Base-by-base conservation (phyloP, 2,888 invertebrate species). In the Conops quadrifasciatus region DNA sequence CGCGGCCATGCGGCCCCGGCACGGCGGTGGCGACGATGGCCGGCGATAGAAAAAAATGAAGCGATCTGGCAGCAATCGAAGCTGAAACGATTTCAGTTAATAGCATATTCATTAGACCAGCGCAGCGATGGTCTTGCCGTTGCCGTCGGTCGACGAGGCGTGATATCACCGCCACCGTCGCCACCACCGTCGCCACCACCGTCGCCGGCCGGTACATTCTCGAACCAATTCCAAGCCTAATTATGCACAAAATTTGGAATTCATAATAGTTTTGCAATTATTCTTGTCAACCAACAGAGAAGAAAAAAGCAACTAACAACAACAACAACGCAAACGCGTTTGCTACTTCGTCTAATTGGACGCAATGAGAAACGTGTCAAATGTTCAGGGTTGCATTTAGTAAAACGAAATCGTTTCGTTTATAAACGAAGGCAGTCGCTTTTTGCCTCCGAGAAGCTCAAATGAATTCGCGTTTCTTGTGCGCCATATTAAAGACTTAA, bases 61-160 rank as follows among this genome's bases (percentile, higher is more conserved):
- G 24, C 49, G 59, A 60, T 67, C 58, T 51, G 60, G 51, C 60
- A 60, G 68, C 51, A 68, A 68, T 68, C 60, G 68, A 47, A 68
- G 68, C 68, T 36, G 36, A 36, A 36, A 36, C 36, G 36, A 36
- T 68, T 68, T 68, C 26, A 68, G 21, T 68, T 68, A 68, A 68
- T 68, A 21, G 62, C 68, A 24, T 43, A 62, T 68, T 68, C 68
- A 68, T 68, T 68, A 68, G 62, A 68, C 60, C 51, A 62, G 30
- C n/a, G 24, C 24, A 19, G 56, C 66, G 45, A 36, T 43, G 13
- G 21, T 21, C 43, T 43, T n/a, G 30, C 15, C 43, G 21, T n/a
- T 36, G 21, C 15, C 21, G 21, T 7, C 21, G n/a, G 9, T 36
- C 36, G 53, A 56, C 24, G 36, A 30, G n/a, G 19, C 19, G 53